These are phyloP conservation scores for Odontothrips loti DNA, from an alignment of 2,888 invertebrate species.

Conservation along the genomic window DNA sequence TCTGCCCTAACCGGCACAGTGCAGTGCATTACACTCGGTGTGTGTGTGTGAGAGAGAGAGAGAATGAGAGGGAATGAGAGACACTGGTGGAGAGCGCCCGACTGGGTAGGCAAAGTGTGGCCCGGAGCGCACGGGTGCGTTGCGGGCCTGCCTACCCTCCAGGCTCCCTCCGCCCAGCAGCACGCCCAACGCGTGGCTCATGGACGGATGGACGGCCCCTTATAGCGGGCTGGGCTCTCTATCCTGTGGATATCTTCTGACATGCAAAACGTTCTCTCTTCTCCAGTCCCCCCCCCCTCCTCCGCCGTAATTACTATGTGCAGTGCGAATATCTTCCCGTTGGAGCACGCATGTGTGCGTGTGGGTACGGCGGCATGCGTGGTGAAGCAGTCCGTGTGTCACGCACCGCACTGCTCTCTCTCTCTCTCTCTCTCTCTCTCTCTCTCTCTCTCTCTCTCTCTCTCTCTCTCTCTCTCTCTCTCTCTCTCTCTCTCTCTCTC, in stretches of 20 bases:
- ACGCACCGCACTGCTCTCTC: not conserved
- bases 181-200: not conserved
- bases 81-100: too few species aligned
- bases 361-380: too few species aligned
- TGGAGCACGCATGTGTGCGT: not conserved
- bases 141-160: not conserved
- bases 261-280: not conserved
- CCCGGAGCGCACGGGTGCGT: not conserved
- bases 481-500: too few species aligned
- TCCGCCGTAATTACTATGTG: not conserved
- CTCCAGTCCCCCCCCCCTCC: not conserved
- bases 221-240: not conserved
- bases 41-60: too few species aligned
- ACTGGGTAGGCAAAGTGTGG: not conserved
- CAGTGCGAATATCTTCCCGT: not conserved
- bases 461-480: not conserved
- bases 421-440: not conserved
- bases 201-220: not conserved
- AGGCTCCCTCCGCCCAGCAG: not conserved
- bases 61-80: too few species aligned
- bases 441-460: not conserved
- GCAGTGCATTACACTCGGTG: too few species aligned
- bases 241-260: not conserved
- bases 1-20: too few species aligned
- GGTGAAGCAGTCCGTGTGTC: too few species aligned